Evolutionary conservation across 2,797 vertebrate species (phyloP).

Genomic region (Manis crassicaudata): DNA sequence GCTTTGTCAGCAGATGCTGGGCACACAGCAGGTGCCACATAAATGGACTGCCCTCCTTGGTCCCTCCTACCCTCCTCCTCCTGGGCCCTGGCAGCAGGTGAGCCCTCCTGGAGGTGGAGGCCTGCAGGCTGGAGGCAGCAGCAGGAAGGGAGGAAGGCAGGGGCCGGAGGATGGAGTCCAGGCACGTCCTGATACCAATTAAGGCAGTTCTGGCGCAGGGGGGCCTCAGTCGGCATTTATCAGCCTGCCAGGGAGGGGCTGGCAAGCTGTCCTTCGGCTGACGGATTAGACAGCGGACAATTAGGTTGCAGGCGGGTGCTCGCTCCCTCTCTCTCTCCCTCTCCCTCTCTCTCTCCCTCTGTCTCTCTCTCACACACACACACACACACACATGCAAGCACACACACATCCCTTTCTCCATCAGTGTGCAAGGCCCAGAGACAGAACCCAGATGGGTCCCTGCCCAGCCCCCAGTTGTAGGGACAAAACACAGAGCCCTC

Average conservation of each 20-base stretch:
- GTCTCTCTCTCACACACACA: background rate
- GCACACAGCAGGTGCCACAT: background rate
- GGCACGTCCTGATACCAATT: conserved; percentile 84
- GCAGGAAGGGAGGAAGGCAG: conserved; percentile 11
- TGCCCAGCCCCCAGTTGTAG: conserved; percentile 70
- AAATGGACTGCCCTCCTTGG: fast-evolving
- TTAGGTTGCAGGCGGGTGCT: conserved; percentile 84
- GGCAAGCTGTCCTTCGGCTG: conserved; percentile 87
- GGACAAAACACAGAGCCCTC: conserved; percentile 70
- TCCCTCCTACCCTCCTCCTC: background rate
- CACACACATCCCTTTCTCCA: conserved; percentile 73
- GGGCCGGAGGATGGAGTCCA: conserved; percentile 62
- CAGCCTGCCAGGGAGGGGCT: conserved; percentile 84
- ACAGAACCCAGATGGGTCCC: conserved; percentile 82
- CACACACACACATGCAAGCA: conserved; percentile 63
- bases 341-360: background rate
- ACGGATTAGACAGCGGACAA: conserved; percentile 89
- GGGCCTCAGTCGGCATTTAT: conserved; percentile 82
- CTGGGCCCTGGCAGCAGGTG: background rate
- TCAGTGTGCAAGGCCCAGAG: conserved; percentile 81
- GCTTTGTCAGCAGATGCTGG: background rate
- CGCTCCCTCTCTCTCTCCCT: background rate
- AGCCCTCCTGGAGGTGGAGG: background rate
- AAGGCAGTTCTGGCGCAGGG: conserved; percentile 76
- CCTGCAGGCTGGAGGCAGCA: background rate